These are phyloP conservation scores for Mesitornis unicolor DNA, from an alignment of 2,113 vertebrate genomes.

Conservation along the genomic window DNA sequence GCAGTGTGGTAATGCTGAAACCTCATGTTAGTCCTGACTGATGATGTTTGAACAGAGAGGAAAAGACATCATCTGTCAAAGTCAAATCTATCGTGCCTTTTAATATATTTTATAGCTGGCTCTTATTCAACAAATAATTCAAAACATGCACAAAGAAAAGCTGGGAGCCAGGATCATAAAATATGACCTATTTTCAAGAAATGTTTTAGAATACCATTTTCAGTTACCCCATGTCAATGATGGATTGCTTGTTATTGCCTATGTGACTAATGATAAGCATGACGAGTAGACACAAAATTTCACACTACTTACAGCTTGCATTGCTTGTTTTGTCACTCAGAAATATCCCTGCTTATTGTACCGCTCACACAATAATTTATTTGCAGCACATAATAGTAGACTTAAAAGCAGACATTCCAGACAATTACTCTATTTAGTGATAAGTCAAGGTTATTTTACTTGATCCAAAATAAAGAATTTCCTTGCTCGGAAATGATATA, in stretches of 20 bases:
- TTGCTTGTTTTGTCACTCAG: constrained; percentile 45
- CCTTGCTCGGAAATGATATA: constrained; percentile 46
- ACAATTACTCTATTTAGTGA: constrained; percentile 50
- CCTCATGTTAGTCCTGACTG: neutral
- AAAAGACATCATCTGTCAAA: constrained; percentile 38
- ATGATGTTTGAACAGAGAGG: neutral
- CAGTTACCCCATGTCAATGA: neutral
- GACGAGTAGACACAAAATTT: constrained; percentile 35
- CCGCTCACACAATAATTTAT: constrained; percentile 49
- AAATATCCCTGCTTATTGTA: constrained; percentile 52
- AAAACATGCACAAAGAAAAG: constrained; percentile 2
- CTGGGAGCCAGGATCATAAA: constrained; percentile 27
- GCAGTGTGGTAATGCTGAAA: neutral
- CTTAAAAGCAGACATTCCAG: constrained; percentile 54
- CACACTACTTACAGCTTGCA: neutral
- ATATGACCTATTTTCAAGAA: constrained; percentile 33
- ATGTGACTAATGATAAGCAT: constrained; percentile 35
- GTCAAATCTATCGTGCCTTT: constrained; percentile 23
- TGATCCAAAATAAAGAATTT: constrained; percentile 51
- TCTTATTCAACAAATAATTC: neutral
- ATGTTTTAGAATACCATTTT: constrained; percentile 10
- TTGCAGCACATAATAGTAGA: constrained; percentile 10
- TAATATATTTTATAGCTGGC: constrained; percentile 7
- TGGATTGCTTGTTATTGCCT: constrained; percentile 3
- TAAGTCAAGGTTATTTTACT: constrained; percentile 51